Conservation (phyloP, 2,888 invertebrate genomes). For the Tenthredo mesomela region DNA sequence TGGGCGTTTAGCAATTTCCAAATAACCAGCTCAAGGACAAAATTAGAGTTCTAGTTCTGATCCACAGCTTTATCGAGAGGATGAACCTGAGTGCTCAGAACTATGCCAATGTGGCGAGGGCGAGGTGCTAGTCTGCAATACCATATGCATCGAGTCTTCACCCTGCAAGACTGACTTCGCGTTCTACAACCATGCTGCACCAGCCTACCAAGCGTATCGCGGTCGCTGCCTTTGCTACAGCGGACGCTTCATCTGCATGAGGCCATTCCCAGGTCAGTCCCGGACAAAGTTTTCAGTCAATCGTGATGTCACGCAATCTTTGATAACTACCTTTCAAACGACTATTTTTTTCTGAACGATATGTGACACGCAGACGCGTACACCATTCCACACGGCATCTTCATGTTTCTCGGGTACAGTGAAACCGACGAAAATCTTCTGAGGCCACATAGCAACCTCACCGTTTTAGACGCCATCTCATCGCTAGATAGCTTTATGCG, state of each 20-base stretch:
- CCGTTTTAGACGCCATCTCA: conserved; percentile 91
- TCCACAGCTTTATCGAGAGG: conserved; percentile 88
- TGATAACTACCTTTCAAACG: background rate
- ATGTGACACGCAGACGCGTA: conserved; percentile 82
- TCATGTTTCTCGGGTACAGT: conserved; percentile 93
- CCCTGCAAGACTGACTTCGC: conserved; percentile 94
- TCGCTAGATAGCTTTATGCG: conserved; percentile 90
- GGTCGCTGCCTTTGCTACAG: conserved; percentile 95
- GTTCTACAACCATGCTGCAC: conserved; percentile 94
- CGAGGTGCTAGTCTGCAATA: conserved; percentile 90
- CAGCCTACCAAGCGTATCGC: conserved; percentile 93
- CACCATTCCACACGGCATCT: conserved; percentile 90
- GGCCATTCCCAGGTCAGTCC: conserved; percentile 85
- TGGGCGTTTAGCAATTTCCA: background rate
- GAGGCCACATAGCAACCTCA: conserved; percentile 90
- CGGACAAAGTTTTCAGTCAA: conserved; percentile 53
- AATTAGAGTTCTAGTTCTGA: background rate
- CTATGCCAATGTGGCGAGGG: conserved; percentile 92
- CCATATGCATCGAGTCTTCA: conserved; percentile 92
- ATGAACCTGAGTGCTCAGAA: conserved; percentile 94
- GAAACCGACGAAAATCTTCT: conserved; percentile 92
- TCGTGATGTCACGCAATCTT: background rate
- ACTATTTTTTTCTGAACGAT: background rate
- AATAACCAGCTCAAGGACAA: background rate
- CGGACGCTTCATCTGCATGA: conserved; percentile 95